A percentile compares a stretch with the other conserved stretches of the same genome.
Evolutionary conservation across 2,888 invertebrate genomes (phyloP).

Genomic region (Eubasilissa splendida): DNA sequence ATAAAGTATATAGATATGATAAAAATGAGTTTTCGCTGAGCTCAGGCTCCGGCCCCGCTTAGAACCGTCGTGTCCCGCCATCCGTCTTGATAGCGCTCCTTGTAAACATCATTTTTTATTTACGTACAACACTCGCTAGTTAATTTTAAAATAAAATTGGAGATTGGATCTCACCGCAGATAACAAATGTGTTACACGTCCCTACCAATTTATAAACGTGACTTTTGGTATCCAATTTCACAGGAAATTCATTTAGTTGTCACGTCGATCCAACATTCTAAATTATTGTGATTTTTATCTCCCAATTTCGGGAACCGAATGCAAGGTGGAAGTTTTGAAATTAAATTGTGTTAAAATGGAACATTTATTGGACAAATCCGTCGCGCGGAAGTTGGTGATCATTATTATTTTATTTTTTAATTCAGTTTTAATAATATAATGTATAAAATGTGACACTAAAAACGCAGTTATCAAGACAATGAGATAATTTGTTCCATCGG

Average conservation of each 20-base stretch:
- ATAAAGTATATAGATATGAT: no score
- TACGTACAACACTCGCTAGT: constrained; percentile 31
- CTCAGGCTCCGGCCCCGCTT: neutral
- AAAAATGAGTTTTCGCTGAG: neutral
- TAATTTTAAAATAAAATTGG: constrained; percentile 34
- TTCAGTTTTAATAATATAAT: no score
- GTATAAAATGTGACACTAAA: no score
- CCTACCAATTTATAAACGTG: constrained; percentile 35
- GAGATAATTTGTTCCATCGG: no score
- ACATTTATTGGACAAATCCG: no score
- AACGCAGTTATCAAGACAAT: no score
- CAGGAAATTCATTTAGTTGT: constrained; percentile 48
- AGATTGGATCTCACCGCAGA: constrained; percentile 32
- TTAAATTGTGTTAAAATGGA: no score
- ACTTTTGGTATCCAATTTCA: constrained; percentile 45
- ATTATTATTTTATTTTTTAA: no score
- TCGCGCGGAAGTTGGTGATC: no score
- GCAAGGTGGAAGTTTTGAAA: no score
- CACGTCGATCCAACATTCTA: constrained; percentile 37
- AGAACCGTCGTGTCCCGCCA: constrained; percentile 53
- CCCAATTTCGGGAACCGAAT: neutral
- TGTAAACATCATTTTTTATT: constrained; percentile 47
- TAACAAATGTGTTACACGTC: constrained; percentile 43
- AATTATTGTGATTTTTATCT: constrained; percentile 39
- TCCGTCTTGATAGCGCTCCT: constrained; percentile 53